These are phyloP conservation scores for Drosophila melanogaster DNA, from an alignment of 1,140 invertebrate species.

Conservation along the genomic window Release_6_plus_ISO1_MT NC_004354.4:21072501-21073000, in stretches of 20 bases:
- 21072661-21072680: background rate
- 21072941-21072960: conserved; percentile 7
- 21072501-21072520: too few relatives aligned
- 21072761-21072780: conserved; percentile 33
- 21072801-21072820: too few relatives aligned
- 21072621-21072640: background rate
- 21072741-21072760: conserved; percentile 30
- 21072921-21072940: conserved; percentile 37
- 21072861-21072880: conserved; percentile 69
- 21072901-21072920: conserved; percentile 55
- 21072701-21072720: background rate
- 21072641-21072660: background rate
- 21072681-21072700: background rate
- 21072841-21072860: conserved; percentile 73
- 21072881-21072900: conserved; percentile 50
- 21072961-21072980: conserved; percentile 12
- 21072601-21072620: background rate
- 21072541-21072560: too few relatives aligned
- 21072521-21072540: too few relatives aligned
- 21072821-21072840: conserved; percentile 40
- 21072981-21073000: conserved; percentile 39
- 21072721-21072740: conserved; percentile 17
- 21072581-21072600: background rate
- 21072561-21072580: too few relatives aligned
- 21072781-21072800: conserved; percentile 12